Evolutionary conservation across 2,797 vertebrate genomes (phyloP), one percentile per base, ranked within the genome.

Genomic region (Peromyscus melanophrys): DNA sequence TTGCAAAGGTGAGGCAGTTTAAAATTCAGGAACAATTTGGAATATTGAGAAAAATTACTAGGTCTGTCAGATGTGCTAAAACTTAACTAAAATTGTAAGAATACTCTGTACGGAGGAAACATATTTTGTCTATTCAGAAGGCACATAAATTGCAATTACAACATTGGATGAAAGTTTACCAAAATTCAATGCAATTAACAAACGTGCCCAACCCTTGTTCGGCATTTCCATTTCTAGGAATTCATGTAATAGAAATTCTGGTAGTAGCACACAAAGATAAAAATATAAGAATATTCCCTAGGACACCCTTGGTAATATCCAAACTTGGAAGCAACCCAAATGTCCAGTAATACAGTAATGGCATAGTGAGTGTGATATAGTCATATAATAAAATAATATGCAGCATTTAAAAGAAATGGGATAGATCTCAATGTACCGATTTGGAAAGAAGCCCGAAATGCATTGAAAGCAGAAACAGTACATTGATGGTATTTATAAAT

Each of bases 311-410:
- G 34, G 59, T 91, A 90, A 94, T 52, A 83, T 91, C 4, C 91
- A 94, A 82, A 92, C 37, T 23, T 87, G 91, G 65, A 94, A 92
- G 89, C 23, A 85, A 77, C 29, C n/a, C 57, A 95, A 91, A 95
- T 81, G 11, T 57, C 69, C 91, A 95, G 49, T 75, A 95, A 88
- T 78, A 91, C 63, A 71, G 40, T 93, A 95, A 93, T 83, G 52
- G 13, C 63, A 89, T 89, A 80, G 78, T 91, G 40, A 91, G 31
- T 86, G 3, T 83, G 37, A 10, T 80, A 89, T 83, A 76, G 21
- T 83, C 31, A 85, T 92, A 92, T 90, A 92, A 93, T 94, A 92
- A 94, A 91, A 92, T 83, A 88, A 88, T 78, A 86, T 49, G n/a
- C 21, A 52, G 65, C n/a, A 63, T 92, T 88, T 91, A 91, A 95